Evolutionary conservation across 2,113 vertebrate genomes (phyloP).

Genomic region (Pteruthius melanotis): DNA sequence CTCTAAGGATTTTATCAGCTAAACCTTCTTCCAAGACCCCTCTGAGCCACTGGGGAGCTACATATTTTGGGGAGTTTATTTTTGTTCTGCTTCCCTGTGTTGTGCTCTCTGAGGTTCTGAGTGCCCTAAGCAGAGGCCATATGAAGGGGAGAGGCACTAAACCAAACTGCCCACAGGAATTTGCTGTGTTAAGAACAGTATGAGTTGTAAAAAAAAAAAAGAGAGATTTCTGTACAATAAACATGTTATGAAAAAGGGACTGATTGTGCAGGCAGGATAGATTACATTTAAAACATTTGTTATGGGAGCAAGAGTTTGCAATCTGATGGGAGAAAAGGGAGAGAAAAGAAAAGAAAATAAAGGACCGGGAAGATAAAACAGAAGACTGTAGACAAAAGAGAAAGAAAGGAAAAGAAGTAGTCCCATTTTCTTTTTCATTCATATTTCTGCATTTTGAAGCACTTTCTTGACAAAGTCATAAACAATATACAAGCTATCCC

Average conservation of each 20-base stretch:
- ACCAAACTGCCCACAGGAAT: background rate
- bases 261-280: background rate
- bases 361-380: background rate
- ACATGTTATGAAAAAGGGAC: background rate
- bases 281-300: conserved; percentile 3
- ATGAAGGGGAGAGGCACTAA: background rate
- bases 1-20: conserved; percentile 31
- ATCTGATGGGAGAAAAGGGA: background rate
- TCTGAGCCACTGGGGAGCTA: background rate
- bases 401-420: background rate
- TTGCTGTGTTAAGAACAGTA: background rate
- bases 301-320: background rate
- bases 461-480: background rate
- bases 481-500: background rate
- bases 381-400: background rate
- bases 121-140: background rate
- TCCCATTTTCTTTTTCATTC: background rate
- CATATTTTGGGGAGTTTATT: conserved; percentile 26
- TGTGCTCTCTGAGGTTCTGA: background rate
- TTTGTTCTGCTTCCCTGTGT: background rate
- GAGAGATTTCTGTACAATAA: background rate
- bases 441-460: background rate
- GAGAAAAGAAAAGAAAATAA: background rate
- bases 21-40: conserved; percentile 28
- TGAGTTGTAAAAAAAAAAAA: background rate